A percentile compares a stretch with the other conserved stretches of the same genome.
phyloP scores from a whole-genome alignment of 1,140 invertebrate species.

The Zaprionus tsacasi region DNA sequence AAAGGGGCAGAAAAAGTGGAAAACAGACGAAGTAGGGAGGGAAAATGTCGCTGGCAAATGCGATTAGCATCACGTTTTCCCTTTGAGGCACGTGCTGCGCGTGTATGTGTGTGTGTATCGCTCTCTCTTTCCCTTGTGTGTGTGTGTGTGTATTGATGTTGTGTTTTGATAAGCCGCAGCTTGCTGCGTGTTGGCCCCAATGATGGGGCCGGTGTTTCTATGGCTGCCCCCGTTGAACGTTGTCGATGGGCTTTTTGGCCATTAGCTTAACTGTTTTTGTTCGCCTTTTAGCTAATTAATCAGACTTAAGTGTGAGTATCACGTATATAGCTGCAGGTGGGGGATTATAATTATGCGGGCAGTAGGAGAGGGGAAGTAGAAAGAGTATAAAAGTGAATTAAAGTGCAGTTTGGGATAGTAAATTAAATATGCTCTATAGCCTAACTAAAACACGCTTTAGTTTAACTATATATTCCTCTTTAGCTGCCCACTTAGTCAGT shows the following conservation, averaged over 20 bases:
- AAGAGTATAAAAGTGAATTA: neutral
- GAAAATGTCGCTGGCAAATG: constrained; percentile 59
- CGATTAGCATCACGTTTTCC: constrained; percentile 71
- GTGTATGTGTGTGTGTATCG: constrained; percentile 5
- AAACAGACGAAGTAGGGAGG: constrained; percentile 29
- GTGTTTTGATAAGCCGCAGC: constrained; percentile 72
- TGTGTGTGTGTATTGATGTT: constrained; percentile 54
- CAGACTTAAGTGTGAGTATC: neutral
- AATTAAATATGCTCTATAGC: no score
- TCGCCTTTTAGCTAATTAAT: constrained; percentile 22
- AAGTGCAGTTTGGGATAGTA: neutral
- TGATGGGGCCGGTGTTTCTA: constrained; percentile 64
- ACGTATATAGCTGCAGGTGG: neutral
- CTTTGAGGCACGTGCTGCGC: constrained; percentile 47
- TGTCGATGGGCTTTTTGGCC: constrained; percentile 1
- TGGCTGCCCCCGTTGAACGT: constrained; percentile 52
- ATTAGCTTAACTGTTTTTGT: constrained; percentile 8
- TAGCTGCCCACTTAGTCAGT: neutral
- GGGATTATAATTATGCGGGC: neutral
- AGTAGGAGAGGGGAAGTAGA: no score
- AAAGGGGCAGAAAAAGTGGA: constrained; percentile 20
- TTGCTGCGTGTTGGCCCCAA: constrained; percentile 37
- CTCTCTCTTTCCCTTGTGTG: constrained; percentile 9
- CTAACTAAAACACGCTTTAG: neutral
- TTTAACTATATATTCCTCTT: no score